Evolutionary conservation across 2,797 vertebrate species (phyloP).

Genomic region (Argya squamiceps): DNA sequence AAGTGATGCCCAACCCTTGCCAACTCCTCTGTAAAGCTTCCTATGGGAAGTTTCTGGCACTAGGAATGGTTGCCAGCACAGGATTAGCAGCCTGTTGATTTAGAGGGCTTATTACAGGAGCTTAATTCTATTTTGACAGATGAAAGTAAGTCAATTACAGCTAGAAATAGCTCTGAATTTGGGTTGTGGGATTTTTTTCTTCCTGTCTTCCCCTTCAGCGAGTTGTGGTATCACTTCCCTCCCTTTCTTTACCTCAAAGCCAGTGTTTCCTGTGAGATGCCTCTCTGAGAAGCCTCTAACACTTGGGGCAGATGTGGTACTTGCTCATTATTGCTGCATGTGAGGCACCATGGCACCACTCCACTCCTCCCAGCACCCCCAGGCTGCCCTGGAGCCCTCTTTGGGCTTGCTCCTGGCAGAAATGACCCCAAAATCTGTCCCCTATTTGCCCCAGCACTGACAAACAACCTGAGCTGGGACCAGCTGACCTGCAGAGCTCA

Average conservation of each 20-base stretch:
- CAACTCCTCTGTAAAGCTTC: background rate
- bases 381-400: background rate
- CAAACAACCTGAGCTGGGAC: background rate
- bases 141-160: constrained; percentile 74
- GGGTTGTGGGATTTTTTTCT: background rate
- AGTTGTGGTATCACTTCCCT: background rate
- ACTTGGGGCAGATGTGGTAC: background rate
- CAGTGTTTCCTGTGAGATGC: background rate
- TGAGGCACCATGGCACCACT: rapidly evolving
- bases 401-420: background rate
- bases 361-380: background rate
- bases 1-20: background rate
- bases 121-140: constrained; percentile 79
- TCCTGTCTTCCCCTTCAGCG: background rate
- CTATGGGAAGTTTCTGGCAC: constrained; percentile 24
- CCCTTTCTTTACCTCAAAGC: background rate
- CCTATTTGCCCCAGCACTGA: background rate
- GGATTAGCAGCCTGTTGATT: constrained; percentile 76
- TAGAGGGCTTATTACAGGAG: constrained; percentile 74
- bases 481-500: background rate
- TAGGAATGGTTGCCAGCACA: constrained; percentile 17
- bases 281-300: background rate
- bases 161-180: constrained; percentile 67
- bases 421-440: background rate
- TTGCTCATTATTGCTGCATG: background rate